Percentiles rank a stretch among this genome's conserved stretches.
Conservation (phyloP, 2,888 invertebrate genomes). For the Ochlodes sylvanus region DNA sequence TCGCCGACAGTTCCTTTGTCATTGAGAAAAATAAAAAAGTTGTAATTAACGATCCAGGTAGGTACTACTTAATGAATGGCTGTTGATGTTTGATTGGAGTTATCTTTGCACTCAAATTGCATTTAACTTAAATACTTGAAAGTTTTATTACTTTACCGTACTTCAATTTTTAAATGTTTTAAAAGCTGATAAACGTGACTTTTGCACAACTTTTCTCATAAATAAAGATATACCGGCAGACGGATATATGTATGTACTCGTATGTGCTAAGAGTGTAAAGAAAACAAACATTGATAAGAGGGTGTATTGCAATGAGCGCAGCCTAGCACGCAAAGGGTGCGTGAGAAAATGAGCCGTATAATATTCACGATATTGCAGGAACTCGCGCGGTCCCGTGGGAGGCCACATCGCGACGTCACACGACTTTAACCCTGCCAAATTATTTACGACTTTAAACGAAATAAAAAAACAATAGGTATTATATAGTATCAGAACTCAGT, state of each 20-base stretch:
- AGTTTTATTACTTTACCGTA: not conserved
- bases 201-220: too few relatives aligned
- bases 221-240: too few relatives aligned
- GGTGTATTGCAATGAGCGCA: slow-evolving; percentile 39
- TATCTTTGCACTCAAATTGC: slow-evolving; percentile 44
- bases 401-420: slow-evolving; percentile 52
- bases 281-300: not conserved
- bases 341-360: slow-evolving; percentile 76
- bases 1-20: slow-evolving; percentile 85
- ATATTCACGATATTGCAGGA: slow-evolving; percentile 74
- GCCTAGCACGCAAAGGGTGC: slow-evolving; percentile 56
- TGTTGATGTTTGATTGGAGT: slow-evolving; percentile 62
- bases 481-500: not conserved
- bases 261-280: not conserved
- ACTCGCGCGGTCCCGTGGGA: slow-evolving; percentile 59
- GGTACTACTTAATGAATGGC: slow-evolving; percentile 74
- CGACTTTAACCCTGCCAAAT: slow-evolving; percentile 52
- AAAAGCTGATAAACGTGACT: too few relatives aligned
- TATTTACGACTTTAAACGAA: slow-evolving; percentile 68
- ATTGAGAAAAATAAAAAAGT: slow-evolving; percentile 85
- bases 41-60: slow-evolving; percentile 84
- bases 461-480: not conserved
- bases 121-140: slow-evolving; percentile 11
- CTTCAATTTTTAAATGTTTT: not conserved
- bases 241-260: too few relatives aligned